Conservation (phyloP, 1,140 invertebrate species). For the Sinonovacula constricta region DNA sequence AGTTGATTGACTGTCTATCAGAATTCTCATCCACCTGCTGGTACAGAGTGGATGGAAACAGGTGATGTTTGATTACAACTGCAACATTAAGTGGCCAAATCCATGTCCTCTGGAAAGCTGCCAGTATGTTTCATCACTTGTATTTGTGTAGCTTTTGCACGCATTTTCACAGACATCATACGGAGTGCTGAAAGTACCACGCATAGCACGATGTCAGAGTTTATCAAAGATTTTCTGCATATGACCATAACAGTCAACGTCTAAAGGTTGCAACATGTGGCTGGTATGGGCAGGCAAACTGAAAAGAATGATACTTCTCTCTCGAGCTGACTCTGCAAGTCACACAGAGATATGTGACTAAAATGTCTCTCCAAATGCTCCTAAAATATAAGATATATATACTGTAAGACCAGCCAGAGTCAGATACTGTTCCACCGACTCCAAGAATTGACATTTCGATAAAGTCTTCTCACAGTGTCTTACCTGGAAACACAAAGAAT, state of each 20-base stretch:
- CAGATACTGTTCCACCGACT: neutral
- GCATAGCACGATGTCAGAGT: neutral
- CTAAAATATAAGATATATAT: neutral
- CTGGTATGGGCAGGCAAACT: neutral
- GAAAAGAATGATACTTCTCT: neutral
- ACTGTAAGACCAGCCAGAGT: neutral
- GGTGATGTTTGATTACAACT: neutral
- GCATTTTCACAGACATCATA: neutral
- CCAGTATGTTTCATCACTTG: neutral
- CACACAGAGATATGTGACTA: neutral
- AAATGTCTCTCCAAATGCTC: neutral
- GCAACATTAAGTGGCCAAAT: neutral
- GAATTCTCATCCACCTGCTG: neutral
- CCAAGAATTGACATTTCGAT: neutral
- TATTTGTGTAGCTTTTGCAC: neutral
- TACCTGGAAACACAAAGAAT: neutral
- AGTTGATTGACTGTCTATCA: too few species aligned
- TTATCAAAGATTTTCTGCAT: neutral
- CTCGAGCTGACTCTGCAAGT: neutral
- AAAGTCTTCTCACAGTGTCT: neutral
- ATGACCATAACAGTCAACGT: neutral
- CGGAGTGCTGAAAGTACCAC: neutral
- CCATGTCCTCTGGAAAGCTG: neutral
- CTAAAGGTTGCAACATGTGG: neutral
- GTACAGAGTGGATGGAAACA: neutral